Evolutionary conservation across 37 sponge, comb jelly and placozoan genomes (phyloP).

Genomic region (Beroe ovata): DNA sequence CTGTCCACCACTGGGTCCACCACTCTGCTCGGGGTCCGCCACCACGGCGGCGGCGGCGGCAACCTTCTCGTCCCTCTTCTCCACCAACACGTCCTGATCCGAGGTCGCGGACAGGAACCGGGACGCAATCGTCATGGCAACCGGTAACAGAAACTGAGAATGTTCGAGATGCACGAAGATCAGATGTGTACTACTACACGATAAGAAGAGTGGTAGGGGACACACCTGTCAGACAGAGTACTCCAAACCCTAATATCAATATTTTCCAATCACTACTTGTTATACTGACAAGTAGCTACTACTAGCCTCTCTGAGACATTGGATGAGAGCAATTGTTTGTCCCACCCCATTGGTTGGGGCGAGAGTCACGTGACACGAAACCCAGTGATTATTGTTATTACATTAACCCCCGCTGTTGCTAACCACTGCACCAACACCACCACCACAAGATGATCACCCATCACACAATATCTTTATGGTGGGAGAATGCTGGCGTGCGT

Average conservation of each 20-base stretch:
- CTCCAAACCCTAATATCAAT: constrained; percentile 28
- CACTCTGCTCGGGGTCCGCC: not conserved
- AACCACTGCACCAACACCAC: not conserved
- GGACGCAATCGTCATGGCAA: constrained; percentile 38
- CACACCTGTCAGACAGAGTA: not conserved
- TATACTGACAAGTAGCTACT: too few relatives aligned
- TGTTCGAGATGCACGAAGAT: too few relatives aligned
- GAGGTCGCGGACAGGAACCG: constrained; percentile 28
- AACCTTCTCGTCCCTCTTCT: not conserved
- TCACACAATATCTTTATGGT: too few relatives aligned
- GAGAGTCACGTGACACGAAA: not conserved
- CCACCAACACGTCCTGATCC: not conserved
- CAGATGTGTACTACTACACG: too few relatives aligned
- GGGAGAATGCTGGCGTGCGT: too few relatives aligned
- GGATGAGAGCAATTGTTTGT: too few relatives aligned
- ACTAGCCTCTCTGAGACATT: too few relatives aligned
- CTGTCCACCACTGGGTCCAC: not conserved
- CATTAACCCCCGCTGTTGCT: not conserved
- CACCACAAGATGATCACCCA: too few relatives aligned
- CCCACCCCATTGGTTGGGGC: too few relatives aligned
- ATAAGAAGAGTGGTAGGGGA: too few relatives aligned
- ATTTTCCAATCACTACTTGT: constrained; percentile 64
- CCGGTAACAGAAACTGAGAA: too few relatives aligned
- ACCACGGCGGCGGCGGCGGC: not conserved
- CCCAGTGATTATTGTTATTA: not conserved